Conservation (phyloP, 2,797 vertebrate genomes). For the Otolemur crassicaudatus region DNA sequence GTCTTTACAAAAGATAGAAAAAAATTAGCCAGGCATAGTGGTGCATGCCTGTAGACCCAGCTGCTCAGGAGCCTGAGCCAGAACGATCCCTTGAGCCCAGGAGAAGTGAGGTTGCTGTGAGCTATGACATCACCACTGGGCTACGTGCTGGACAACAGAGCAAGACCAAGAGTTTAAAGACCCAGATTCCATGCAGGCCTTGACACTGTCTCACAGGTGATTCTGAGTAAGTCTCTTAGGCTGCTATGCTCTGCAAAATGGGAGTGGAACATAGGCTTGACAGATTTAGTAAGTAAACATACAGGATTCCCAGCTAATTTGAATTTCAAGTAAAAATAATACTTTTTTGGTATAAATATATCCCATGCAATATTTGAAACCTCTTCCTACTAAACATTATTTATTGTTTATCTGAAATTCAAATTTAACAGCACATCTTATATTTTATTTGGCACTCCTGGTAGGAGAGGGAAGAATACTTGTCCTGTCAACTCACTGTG, state of each 20-base stretch:
- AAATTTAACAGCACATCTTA: not conserved
- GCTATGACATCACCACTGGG: not conserved
- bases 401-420: conserved; percentile 3
- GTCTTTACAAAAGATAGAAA: too few species aligned
- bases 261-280: not conserved
- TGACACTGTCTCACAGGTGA: not conserved
- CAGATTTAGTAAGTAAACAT: not conserved
- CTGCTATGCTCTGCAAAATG: not conserved
- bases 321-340: not conserved
- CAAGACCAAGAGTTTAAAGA: not conserved
- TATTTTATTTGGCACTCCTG: not conserved
- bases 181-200: not conserved
- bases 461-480: not conserved
- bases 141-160: not conserved
- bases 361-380: not conserved
- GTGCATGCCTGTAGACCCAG: not conserved
- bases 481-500: not conserved
- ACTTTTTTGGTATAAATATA: conserved; percentile 1
- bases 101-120: not conserved
- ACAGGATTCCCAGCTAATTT: not conserved
- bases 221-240: not conserved
- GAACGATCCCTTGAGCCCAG: not conserved
- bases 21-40: not conserved
- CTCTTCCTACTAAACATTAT: conserved; percentile 2
- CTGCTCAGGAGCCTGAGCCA: not conserved